phyloP scores from a whole-genome alignment of 2,888 invertebrate genomes.

The Acrobasis consociella region DNA sequence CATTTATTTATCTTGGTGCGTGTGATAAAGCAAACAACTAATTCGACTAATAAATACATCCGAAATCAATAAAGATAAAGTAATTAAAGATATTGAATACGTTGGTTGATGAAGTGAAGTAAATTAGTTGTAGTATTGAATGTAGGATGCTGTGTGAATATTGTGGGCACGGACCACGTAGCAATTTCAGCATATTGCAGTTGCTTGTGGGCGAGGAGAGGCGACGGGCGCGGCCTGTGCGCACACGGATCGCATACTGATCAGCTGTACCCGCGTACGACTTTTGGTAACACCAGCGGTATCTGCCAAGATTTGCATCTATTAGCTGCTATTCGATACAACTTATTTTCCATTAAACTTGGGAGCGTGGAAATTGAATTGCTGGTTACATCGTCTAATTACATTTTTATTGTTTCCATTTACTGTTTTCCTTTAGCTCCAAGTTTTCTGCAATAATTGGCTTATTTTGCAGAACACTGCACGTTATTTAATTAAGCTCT shows the following conservation, averaged over 20 bases:
- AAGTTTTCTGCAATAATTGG: background rate
- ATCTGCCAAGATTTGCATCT: conserved; percentile 10
- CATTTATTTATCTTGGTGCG: conserved; percentile 60
- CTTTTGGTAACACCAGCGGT: conserved; percentile 5
- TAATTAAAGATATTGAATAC: conserved; percentile 24
- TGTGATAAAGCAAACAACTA: conserved; percentile 48
- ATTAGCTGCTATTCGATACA: conserved; percentile 8
- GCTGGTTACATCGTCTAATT: background rate
- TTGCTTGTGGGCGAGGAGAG: conserved; percentile 44
- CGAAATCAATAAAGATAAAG: conserved; percentile 8
- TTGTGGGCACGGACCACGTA: conserved; percentile 64
- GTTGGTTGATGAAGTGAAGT: conserved; percentile 23
- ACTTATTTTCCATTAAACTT: conserved; percentile 10
- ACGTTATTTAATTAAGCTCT: too few relatives aligned
- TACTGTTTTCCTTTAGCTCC: background rate
- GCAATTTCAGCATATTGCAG: conserved; percentile 77
- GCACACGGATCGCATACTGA: conserved; percentile 65
- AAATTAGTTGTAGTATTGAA: conserved; percentile 26
- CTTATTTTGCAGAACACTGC: background rate
- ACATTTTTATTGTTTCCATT: conserved; percentile 1
- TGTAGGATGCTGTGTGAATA: conserved; percentile 40
- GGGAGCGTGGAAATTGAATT: background rate
- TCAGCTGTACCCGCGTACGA: conserved; percentile 34
- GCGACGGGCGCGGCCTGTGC: conserved; percentile 48
- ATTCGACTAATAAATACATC: conserved; percentile 28